phyloP scores from a whole-genome alignment of 2,797 vertebrate genomes.

The Chanos chanos region DNA sequence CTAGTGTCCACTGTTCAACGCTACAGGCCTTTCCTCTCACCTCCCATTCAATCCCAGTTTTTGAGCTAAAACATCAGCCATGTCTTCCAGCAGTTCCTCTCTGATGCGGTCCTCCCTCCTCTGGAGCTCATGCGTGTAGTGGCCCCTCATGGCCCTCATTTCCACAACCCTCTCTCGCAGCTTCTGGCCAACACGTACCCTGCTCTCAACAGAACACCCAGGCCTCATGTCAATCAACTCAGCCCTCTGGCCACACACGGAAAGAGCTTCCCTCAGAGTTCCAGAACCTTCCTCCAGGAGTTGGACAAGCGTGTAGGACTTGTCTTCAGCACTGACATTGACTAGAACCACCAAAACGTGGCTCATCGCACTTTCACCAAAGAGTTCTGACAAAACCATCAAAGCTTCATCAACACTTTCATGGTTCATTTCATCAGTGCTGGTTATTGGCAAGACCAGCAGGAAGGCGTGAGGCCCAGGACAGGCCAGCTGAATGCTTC shows the following conservation, averaged over 20 bases:
- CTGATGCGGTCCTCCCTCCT: constrained; percentile 53
- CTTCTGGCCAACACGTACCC: constrained; percentile 15
- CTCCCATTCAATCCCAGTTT: constrained; percentile 42
- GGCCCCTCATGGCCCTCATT: constrained; percentile 44
- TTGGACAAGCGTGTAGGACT: constrained; percentile 24
- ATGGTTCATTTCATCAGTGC: not conserved
- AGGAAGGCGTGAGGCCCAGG: constrained; percentile 67
- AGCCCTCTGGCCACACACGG: constrained; percentile 50
- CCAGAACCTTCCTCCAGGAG: constrained; percentile 44
- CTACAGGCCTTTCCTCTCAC: not conserved
- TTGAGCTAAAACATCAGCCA: constrained; percentile 51
- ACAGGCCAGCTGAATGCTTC: constrained; percentile 57
- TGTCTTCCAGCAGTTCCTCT: constrained; percentile 60
- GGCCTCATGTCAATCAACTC: constrained; percentile 53
- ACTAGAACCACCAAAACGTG: constrained; percentile 58
- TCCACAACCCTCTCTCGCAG: constrained; percentile 53
- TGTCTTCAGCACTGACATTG: constrained; percentile 36
- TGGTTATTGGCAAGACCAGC: constrained; percentile 50
- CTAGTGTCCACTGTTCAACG: no score
- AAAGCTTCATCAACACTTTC: constrained; percentile 35
- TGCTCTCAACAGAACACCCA: constrained; percentile 24
- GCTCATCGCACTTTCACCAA: constrained; percentile 39
- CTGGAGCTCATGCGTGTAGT: constrained; percentile 65
- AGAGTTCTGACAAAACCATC: constrained; percentile 42
- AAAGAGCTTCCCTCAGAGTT: constrained; percentile 39